Evolutionary conservation across 2,113 vertebrate species (phyloP), one percentile per base, ranked within the genome.

Genomic region (Tylochromis polylepis): DNA sequence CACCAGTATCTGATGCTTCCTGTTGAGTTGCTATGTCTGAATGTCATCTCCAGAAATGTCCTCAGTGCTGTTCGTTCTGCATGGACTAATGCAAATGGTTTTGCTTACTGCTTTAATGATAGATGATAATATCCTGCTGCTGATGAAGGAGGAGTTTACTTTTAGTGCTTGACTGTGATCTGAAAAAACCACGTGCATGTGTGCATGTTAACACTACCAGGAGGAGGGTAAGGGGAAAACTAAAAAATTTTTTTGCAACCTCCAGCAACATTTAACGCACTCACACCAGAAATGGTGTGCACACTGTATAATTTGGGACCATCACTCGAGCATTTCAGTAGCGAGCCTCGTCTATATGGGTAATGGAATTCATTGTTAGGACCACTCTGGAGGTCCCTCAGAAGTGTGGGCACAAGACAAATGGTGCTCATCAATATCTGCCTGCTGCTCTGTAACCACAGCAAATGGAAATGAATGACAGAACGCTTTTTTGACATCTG

Each of bases 381-480:
- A 81, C 87, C 87, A 87, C 91, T 93, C 51, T n/a, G 53, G 62
- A 87, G 85, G 84, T 84, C 85, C 59, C 79, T 91, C 67, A 59
- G 34, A 88, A 88, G 91, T 84, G 85, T 87, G 88, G 83, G 85
- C 36, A 84, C 77, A 89, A 92, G 87, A 91, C 65, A 86, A 92
- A 93, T 91, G 14, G 87, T 15, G 5, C 81, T 91, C 91, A 88
- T 93, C 92, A 90, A 81, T 89, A 88, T 89, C 82, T 85, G 84
- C 85, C 90, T 82, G 86, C 84, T 83, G 81, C 86, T 91, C 83
- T 79, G 89, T 85, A 81, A 81, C 78, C 12, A 60, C 78, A 79
- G 79, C 85, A 91, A 92, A 92, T 91, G 79, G 90, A 87, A 92
- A 91, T 82, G 81, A 91, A 91, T 88, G 92, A 89, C 81, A 75